phyloP scores from a whole-genome alignment of 2,797 vertebrate species.

The Eurystomus glaucurus region DNA sequence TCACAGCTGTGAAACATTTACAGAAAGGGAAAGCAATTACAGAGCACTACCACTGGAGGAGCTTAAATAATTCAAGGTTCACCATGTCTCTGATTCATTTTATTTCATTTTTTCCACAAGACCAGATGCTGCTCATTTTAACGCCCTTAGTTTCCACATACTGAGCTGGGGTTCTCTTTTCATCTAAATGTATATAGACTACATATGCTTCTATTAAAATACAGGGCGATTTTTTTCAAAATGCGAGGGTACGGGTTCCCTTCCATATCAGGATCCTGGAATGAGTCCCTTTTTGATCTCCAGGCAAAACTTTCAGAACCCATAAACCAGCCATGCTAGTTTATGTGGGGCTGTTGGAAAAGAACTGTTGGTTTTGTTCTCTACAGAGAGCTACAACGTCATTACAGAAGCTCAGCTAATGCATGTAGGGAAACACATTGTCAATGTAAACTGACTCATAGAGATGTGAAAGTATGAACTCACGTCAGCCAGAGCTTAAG shows the following conservation, averaged over 20 bases:
- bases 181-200: slow-evolving; percentile 32
- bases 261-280: slow-evolving; percentile 49
- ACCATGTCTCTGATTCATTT: slow-evolving; percentile 73
- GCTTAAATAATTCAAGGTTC: slow-evolving; percentile 84
- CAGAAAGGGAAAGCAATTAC: slow-evolving; percentile 81
- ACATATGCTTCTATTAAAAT: slow-evolving; percentile 29
- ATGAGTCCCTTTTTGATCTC: slow-evolving; percentile 31
- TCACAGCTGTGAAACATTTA: slow-evolving; percentile 81
- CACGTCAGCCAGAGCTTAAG: not conserved
- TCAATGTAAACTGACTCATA: not conserved
- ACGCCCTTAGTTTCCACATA: slow-evolving; percentile 15
- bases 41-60: slow-evolving; percentile 79
- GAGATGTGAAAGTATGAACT: not conserved
- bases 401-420: slow-evolving; percentile 65
- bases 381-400: slow-evolving; percentile 26
- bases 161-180: slow-evolving; percentile 20
- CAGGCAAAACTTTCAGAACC: slow-evolving; percentile 42
- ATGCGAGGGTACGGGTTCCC: not conserved
- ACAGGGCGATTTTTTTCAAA: not conserved
- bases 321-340: slow-evolving; percentile 57
- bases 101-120: slow-evolving; percentile 76
- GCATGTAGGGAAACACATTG: not conserved
- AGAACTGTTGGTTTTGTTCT: not conserved
- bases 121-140: slow-evolving; percentile 76
- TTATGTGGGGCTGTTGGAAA: slow-evolving; percentile 57